Base-by-base conservation (phyloP, 2,113 vertebrate genomes). In the Castor canadensis region DNA sequence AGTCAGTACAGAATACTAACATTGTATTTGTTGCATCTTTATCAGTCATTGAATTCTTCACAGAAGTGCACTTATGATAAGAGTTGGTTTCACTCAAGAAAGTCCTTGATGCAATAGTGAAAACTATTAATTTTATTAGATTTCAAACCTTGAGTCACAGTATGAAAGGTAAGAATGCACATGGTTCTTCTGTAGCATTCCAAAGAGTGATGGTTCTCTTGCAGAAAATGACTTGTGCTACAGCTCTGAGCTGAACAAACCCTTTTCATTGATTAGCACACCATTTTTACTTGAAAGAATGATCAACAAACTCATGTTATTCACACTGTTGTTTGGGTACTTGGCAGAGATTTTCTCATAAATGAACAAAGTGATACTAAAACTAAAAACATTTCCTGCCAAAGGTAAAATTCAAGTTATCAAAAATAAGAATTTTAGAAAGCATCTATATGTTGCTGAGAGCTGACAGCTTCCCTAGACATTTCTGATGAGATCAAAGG, bases 281-380 rank as follows among this genome's bases (percentile, higher is more conserved):
- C 19, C 15, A 40, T 47, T 82, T 94, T 77, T 89, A 67, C 32
- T 90, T 80, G 35, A 79, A 83, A 76, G 30, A 79, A 87, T 19
- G n/a, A 80, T 16, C 35, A 83, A 75, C 10, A 58, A 64, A 64
- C 35, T 19, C 9, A 86, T 86, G 9, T 40, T 62, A 43, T 69
- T 82, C 47, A 69, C 40, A 87, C 5, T 35, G 73, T 24, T 83
- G 26, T 79, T 49, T 58, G 22, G 1, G 19, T 45, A 38, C 82
- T 87, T 92, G 67, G 30, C 19, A 95, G 47, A 93, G 26, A 94
- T 71, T 89, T 81, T 72, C 22, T 88, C n/a, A 54, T 40, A 93
- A 77, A 69, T 72, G n/a, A 87, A 85, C 40, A 80, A 71, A 81
- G 28, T 26, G 45, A 89, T 62, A 38, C 12, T 49, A 76, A 71